These are phyloP conservation scores for Capitulum mitella DNA, from an alignment of 2,888 invertebrate genomes.

Conservation along the genomic window DNA sequence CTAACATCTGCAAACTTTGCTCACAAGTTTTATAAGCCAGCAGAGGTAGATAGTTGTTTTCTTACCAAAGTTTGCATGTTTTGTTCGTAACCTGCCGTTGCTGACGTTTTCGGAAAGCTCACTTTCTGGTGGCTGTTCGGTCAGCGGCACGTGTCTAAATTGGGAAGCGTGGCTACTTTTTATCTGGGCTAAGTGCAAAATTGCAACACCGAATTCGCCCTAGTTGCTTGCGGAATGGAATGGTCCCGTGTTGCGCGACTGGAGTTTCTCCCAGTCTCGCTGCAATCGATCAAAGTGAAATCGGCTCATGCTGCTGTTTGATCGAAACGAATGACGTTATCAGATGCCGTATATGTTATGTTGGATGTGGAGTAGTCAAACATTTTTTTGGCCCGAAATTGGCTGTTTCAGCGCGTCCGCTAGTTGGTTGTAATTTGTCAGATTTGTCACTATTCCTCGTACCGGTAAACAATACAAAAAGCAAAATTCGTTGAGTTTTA, in stretches of 20 bases:
- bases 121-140: neutral
- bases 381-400: neutral
- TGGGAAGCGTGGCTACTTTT: neutral
- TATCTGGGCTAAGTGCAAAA: neutral
- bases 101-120: neutral
- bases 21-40: conserved; percentile 24
- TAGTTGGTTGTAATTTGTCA: conserved; percentile 8
- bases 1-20: conserved; percentile 24
- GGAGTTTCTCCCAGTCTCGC: neutral
- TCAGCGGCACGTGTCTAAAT: neutral
- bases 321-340: conserved; percentile 2
- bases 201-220: neutral
- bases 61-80: conserved; percentile 26
- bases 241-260: neutral
- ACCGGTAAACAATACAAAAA: conserved; percentile 12
- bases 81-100: conserved; percentile 18
- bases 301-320: neutral
- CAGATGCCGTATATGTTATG: conserved; percentile 22
- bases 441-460: conserved; percentile 11
- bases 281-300: conserved; percentile 6
- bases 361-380: neutral
- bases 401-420: conserved; percentile 5
- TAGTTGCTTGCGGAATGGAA: neutral
- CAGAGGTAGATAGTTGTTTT: conserved; percentile 23
- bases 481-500: neutral